Conservation (phyloP, 2,888 invertebrate species). For the Stegana nigrithorax region DNA sequence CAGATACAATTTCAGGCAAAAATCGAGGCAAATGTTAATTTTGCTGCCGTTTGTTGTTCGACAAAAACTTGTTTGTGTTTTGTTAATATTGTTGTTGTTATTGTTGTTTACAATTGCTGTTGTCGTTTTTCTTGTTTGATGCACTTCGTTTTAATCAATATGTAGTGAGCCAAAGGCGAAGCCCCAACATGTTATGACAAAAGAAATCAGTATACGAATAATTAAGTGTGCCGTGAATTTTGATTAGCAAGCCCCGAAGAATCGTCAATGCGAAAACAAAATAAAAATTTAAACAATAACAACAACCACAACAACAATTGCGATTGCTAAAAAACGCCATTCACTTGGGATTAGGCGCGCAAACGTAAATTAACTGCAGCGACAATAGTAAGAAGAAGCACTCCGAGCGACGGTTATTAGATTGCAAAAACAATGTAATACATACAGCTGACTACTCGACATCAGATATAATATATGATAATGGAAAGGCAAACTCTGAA, state of each 20-base stretch:
- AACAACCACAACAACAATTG: constrained; percentile 42
- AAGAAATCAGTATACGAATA: constrained; percentile 5
- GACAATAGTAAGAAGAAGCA: too few species aligned
- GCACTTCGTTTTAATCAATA: constrained; percentile 20
- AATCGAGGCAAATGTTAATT: constrained; percentile 25
- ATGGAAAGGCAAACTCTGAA: too few species aligned
- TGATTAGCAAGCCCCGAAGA: constrained; percentile 49
- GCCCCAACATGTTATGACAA: constrained; percentile 24
- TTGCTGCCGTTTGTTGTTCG: constrained; percentile 21
- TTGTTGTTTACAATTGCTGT: constrained; percentile 14
- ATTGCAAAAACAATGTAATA: too few species aligned
- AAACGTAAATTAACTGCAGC: too few species aligned
- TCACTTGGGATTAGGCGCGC: too few species aligned
- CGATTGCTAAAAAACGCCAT: too few species aligned
- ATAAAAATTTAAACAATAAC: constrained; percentile 29
- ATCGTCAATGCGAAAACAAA: too few species aligned
- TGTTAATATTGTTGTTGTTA: constrained; percentile 23
- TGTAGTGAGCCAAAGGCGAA: constrained; percentile 38
- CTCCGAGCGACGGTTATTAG: too few species aligned
- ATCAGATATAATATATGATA: too few species aligned
- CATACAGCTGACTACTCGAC: too few species aligned
- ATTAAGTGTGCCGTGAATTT: constrained; percentile 27
- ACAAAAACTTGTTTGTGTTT: constrained; percentile 48
- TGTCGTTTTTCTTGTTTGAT: constrained; percentile 20
- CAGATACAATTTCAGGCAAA: constrained; percentile 18